Conservation (phyloP, 2,888 invertebrate species). For the Argyresthia albistria region DNA sequence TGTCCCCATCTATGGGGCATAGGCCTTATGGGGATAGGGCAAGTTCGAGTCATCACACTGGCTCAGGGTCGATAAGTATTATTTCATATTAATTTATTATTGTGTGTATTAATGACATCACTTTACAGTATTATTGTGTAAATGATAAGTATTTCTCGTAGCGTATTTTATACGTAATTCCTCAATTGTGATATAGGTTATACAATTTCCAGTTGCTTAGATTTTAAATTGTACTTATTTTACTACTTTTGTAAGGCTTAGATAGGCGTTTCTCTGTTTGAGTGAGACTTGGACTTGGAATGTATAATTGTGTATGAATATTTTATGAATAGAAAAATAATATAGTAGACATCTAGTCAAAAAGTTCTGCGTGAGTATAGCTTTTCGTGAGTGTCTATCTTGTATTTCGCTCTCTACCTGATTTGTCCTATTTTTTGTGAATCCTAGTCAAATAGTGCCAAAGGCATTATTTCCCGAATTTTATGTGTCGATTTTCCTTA, state of each 20-base stretch:
- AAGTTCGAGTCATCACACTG: too few relatives aligned
- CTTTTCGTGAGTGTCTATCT: slow-evolving; percentile 3
- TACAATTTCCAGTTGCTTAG: slow-evolving; percentile 35
- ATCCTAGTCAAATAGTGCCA: slow-evolving; percentile 55
- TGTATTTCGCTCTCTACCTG: not conserved
- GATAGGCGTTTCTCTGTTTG: too few relatives aligned
- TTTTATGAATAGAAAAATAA: too few relatives aligned
- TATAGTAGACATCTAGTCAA: slow-evolving; percentile 31
- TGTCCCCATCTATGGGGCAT: too few relatives aligned
- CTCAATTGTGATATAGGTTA: slow-evolving; percentile 64
- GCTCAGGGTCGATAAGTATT: too few relatives aligned
- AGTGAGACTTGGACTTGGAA: too few relatives aligned
- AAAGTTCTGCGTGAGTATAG: slow-evolving; percentile 12
- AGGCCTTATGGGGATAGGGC: too few relatives aligned
- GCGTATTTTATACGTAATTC: slow-evolving; percentile 51
- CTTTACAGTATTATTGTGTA: slow-evolving; percentile 33
- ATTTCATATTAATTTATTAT: slow-evolving; percentile 7
- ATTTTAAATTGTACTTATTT: slow-evolving; percentile 6
- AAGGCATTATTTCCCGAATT: slow-evolving; percentile 60
- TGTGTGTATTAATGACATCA: slow-evolving; percentile 21
- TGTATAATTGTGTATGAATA: too few relatives aligned
- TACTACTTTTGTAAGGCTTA: slow-evolving; percentile 17
- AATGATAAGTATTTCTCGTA: slow-evolving; percentile 2
- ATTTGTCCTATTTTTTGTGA: slow-evolving; percentile 11
- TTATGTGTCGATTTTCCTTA: slow-evolving; percentile 22